Evolutionary conservation across 1,140 invertebrate species (phyloP), one percentile per base, ranked within the genome.

Genomic region (Seison nebaliae): DNA sequence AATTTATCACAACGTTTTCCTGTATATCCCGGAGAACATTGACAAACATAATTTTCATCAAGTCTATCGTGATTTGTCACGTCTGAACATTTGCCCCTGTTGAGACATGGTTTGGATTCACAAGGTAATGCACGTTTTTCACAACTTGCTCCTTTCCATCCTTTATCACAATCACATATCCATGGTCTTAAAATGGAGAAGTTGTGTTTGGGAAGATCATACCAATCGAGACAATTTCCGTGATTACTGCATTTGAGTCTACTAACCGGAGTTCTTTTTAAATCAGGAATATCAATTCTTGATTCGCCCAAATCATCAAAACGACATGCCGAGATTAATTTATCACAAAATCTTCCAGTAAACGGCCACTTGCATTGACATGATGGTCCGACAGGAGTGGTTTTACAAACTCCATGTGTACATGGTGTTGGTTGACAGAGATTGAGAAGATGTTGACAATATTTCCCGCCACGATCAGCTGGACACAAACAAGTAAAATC

Each of bases 291-390:
- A 34, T 9, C 6, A 5, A 12, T 19, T 19, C 8, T 16, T 34
- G 16, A 21, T 19, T 42, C 49, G 47, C 16, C 42, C 37, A 11
- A 24, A 21, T 45, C 50, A 51, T 19, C 24, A 28, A 43, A 44
- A 14, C 44, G 43, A 52, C 79, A 84, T 49, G 84, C 78, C 57
- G 84, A 72, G 43, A 83, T 75, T 17, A 34, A 40, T 18, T 63
- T 60, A 43, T 78, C 71, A 49, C 79, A 86, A 51, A 81, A 81
- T 0, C 72, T 72, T 0, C 79, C 79, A 0, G 74, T 80, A 52
- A 72, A 79, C n/a, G n/a, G n/a, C n/a, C n/a, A n/a, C n/a, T n/a
- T n/a, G n/a, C n/a, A n/a, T n/a, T n/a, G n/a, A n/a, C n/a, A n/a
- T n/a, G n/a, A n/a, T n/a, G n/a, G n/a, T n/a, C n/a, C n/a, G n/a